phyloP scores from a whole-genome alignment of 1,140 invertebrate species.

The Ladona fulva region DNA sequence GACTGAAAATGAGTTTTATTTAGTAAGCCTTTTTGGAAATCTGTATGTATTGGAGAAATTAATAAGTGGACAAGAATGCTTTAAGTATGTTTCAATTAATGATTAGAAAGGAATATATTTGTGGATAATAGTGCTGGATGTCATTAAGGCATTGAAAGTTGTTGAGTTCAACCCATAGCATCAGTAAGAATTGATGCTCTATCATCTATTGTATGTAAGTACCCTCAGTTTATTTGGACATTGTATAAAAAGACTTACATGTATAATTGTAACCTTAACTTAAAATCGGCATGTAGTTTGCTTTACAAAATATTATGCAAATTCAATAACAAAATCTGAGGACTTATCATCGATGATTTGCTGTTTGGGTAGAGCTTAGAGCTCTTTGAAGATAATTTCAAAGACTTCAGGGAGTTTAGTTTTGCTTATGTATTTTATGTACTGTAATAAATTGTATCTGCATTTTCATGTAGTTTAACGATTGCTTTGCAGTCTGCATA shows the following conservation, averaged over 20 bases:
- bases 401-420: neutral
- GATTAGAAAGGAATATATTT: neutral
- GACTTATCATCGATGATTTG: neutral
- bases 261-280: neutral
- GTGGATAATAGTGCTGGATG: neutral
- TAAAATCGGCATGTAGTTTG: neutral
- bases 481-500: neutral
- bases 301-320: neutral
- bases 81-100: neutral
- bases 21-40: neutral
- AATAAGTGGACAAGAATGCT: neutral
- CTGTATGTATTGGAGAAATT: neutral
- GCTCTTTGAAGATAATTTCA: neutral
- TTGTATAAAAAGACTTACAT: too few species aligned
- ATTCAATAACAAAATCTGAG: neutral
- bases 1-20: conserved; percentile 3
- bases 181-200: neutral
- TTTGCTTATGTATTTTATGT: neutral
- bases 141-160: neutral
- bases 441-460: neutral
- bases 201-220: neutral
- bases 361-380: neutral
- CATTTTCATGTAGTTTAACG: neutral
- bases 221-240: neutral
- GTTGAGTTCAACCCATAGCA: neutral